Conservation (phyloP, 2,888 invertebrate genomes). For the Calephelis perditalis region DNA sequence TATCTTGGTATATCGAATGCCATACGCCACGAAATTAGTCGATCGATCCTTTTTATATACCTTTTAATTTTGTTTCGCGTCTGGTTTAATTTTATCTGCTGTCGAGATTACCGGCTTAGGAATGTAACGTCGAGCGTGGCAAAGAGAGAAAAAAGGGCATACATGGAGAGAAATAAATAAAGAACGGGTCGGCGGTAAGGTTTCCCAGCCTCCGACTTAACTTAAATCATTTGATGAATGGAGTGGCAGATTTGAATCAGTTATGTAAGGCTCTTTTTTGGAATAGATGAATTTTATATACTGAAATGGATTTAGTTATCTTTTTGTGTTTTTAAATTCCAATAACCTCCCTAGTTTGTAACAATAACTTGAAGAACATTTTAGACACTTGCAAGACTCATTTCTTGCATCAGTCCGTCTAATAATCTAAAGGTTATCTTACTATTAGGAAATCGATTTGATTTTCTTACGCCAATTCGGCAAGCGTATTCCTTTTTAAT, state of each 20-base stretch:
- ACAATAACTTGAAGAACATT: too few species aligned
- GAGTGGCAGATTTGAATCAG: constrained; percentile 55
- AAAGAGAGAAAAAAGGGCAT: constrained; percentile 69
- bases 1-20: constrained; percentile 45
- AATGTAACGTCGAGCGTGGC: constrained; percentile 66
- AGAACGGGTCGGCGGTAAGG: constrained; percentile 65
- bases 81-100: constrained; percentile 77
- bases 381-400: too few species aligned
- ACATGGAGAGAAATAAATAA: constrained; percentile 73
- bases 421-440: too few species aligned
- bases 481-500: too few species aligned
- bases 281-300: constrained; percentile 3
- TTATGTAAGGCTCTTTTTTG: constrained; percentile 23
- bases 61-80: constrained; percentile 77
- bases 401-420: too few species aligned
- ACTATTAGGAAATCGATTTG: too few species aligned
- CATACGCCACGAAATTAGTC: constrained; percentile 74
- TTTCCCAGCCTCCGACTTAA: constrained; percentile 54
- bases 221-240: constrained; percentile 62
- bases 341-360: too few species aligned
- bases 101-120: constrained; percentile 76
- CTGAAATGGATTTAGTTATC: too few species aligned
- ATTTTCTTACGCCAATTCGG: too few species aligned
- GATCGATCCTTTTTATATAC: constrained; percentile 69
- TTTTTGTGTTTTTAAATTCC: too few species aligned